Conservation (phyloP, 2,113 vertebrate species). For the Dascyllus trimaculatus region DNA sequence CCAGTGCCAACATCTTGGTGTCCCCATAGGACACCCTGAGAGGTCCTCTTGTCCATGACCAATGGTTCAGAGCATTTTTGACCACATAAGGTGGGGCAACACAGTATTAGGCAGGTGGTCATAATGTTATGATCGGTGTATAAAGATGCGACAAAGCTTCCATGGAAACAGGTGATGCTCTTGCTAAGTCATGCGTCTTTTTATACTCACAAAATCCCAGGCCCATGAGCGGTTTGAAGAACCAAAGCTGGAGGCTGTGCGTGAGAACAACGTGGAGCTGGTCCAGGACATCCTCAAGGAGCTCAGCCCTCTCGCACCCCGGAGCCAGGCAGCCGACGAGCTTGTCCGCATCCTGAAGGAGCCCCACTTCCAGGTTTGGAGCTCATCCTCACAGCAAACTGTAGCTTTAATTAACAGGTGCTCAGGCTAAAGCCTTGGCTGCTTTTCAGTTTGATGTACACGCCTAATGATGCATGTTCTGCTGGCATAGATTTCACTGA, state of each 20-base stretch:
- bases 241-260: slow-evolving; percentile 93
- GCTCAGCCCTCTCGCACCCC: slow-evolving; percentile 84
- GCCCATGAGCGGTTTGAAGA: slow-evolving; percentile 94
- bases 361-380: slow-evolving; percentile 94
- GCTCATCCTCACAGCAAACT: neutral
- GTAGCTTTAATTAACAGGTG: slow-evolving; percentile 16
- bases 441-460: slow-evolving; percentile 21
- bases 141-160: neutral
- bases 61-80: too few relatives aligned
- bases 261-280: slow-evolving; percentile 95
- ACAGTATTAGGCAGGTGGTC: too few relatives aligned
- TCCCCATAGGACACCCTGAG: too few relatives aligned
- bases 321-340: slow-evolving; percentile 87
- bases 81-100: too few relatives aligned
- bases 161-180: neutral
- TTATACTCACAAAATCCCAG: slow-evolving; percentile 70
- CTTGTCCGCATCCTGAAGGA: slow-evolving; percentile 91
- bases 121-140: too few relatives aligned
- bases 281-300: slow-evolving; percentile 96
- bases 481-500: slow-evolving; percentile 39
- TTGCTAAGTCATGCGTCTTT: neutral
- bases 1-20: too few relatives aligned
- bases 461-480: slow-evolving; percentile 29
- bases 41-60: too few relatives aligned
- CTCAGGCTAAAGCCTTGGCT: slow-evolving; percentile 23